Base-by-base conservation (phyloP, 1,140 invertebrate genomes). In the Euwallacea fornicatus region DNA sequence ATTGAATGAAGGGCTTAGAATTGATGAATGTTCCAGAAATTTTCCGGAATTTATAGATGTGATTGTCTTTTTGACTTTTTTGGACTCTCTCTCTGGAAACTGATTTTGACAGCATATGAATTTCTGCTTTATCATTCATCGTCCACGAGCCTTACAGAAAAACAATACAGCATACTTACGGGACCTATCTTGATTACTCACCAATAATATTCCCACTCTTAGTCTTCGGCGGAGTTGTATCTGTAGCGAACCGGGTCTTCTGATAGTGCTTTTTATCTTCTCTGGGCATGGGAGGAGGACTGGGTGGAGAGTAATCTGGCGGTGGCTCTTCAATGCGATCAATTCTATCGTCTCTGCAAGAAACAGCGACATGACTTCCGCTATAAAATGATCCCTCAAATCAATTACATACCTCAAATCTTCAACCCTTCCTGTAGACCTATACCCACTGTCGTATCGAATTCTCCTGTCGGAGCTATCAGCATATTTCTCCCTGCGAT, bases 291-390 rank as follows among this genome's bases (percentile, higher is more conserved):
- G 82, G 82, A 6, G 86, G 86, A 0, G 87, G 86, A 53, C 86
- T 83, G 2, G 87, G 87, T 2, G 89, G 89, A 2, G 88, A 89
- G 77, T 90, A 91, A 76, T 91, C 89, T 2, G 89, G 88, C 13
- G 88, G 87, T 6, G 88, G 88, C 76, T 90, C 88, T 43, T 82
- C 82, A 4, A 82, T 78, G 0, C 79, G 82, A 71, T 80, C 78
- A 16, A 84, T 82, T 13, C 81, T 79, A 61, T 83, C 82, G 59
- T 85, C 83, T n/a, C 69, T 75, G 81, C 80, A 61, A 67, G 11
- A 33, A 33, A 33, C 21, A 33, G 21, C 1, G 4, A 33, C 21
- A 33, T 33, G 21, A 2, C 21, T 33, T 33, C 21, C 21, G 7
- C 16, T 15, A 58, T 2, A 58, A 58, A 58, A 58, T 15, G n/a